Conservation (phyloP, 2,888 invertebrate species). For the Microctonus hyperodae region DNA sequence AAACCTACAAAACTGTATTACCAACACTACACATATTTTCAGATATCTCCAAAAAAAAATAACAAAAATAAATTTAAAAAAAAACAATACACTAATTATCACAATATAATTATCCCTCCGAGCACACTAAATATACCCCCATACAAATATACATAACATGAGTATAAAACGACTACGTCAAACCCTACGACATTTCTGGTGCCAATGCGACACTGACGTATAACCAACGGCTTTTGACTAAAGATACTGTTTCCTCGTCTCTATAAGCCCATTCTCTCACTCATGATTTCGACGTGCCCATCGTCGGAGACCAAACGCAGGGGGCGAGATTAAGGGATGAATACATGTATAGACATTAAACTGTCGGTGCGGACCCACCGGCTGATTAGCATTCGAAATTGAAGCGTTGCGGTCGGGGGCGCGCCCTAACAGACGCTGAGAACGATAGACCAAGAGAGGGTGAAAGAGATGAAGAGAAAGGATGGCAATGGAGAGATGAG, state of each 20-base stretch:
- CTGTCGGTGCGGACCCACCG: conserved; percentile 43
- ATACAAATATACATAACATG: not conserved
- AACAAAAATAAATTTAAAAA: too few species aligned
- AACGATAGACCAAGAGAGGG: conserved; percentile 1
- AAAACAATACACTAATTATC: too few species aligned
- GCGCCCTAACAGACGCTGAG: conserved; percentile 13
- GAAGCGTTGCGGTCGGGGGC: conserved; percentile 57
- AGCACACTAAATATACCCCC: not conserved
- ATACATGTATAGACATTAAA: conserved; percentile 57
- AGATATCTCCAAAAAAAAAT: too few species aligned
- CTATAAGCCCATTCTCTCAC: not conserved
- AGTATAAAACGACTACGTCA: not conserved
- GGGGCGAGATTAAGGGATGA: conserved; percentile 47
- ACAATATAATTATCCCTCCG: not conserved
- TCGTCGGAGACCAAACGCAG: not conserved
- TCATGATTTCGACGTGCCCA: not conserved
- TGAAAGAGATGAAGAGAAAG: not conserved
- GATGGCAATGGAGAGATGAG: conserved; percentile 15
- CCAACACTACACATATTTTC: too few species aligned
- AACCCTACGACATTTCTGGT: not conserved
- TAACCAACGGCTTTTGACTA: conserved; percentile 27
- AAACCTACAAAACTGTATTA: too few species aligned
- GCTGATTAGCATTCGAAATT: conserved; percentile 63
- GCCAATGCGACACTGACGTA: conserved; percentile 18
- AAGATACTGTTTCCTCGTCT: conserved; percentile 18